A percentile compares a stretch with the other conserved stretches of the same genome.
These are phyloP conservation scores for Physella acuta DNA, from an alignment of 1,140 invertebrate species.

Conservation along the genomic window DNA sequence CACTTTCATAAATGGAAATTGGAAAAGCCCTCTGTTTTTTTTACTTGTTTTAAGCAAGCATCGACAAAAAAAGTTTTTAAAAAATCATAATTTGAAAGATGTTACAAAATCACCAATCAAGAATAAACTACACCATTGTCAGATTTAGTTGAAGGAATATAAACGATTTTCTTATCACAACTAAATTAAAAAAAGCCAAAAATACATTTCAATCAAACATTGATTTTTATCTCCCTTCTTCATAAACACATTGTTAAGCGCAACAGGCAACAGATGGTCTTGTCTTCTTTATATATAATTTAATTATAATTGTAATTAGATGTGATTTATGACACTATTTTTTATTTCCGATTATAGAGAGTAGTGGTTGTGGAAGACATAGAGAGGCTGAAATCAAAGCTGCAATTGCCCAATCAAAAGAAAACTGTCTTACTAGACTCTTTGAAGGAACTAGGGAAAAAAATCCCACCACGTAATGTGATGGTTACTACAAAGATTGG, in stretches of 20 bases:
- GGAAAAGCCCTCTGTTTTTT: no score
- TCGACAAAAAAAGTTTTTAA: no score
- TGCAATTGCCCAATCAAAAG: slow-evolving; percentile 38
- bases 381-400: slow-evolving; percentile 36
- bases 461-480: slow-evolving; percentile 46
- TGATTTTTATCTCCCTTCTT: background rate
- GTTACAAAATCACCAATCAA: no score
- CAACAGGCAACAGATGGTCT: background rate
- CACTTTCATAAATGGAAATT: no score
- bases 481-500: slow-evolving; percentile 50
- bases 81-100: no score
- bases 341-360: no score
- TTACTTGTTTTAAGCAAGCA: no score
- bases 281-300: slow-evolving; percentile 14
- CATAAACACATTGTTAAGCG: no score
- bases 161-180: background rate
- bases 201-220: background rate
- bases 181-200: background rate
- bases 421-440: slow-evolving; percentile 38
- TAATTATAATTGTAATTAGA: no score
- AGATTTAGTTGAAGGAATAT: no score
- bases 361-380: slow-evolving; percentile 54
- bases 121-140: no score
- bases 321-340: no score
- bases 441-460: slow-evolving; percentile 41